Evolutionary conservation across 2,797 vertebrate species (phyloP).

Genomic region (Necrosyrtes monachus): DNA sequence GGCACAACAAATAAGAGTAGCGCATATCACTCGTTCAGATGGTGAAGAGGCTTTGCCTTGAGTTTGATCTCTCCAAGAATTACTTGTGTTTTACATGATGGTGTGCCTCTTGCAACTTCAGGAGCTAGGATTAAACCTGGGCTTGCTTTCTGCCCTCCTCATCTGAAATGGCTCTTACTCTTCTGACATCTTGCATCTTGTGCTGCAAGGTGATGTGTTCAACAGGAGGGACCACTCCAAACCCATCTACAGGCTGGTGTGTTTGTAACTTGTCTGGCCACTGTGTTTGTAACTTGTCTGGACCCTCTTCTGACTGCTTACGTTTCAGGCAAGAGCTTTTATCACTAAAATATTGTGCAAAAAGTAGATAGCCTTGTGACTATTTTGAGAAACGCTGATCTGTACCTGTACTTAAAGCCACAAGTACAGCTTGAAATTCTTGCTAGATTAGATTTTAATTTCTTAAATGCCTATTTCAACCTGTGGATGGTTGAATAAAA

Average conservation of each 20-base stretch:
- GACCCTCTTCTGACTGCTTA: neutral
- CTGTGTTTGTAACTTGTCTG: neutral
- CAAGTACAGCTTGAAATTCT: neutral
- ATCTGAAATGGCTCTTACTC: neutral
- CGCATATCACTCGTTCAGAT: neutral
- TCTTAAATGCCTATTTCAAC: neutral
- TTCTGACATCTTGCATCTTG: neutral
- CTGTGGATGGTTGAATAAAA: neutral
- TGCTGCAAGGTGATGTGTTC: neutral
- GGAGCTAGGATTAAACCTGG: neutral
- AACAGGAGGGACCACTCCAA: neutral
- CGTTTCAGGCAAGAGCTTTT: neutral
- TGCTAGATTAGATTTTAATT: neutral
- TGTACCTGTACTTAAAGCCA: neutral
- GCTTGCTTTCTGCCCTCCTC: neutral
- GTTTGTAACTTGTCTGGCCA: neutral
- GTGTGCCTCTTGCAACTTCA: neutral
- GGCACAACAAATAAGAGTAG: neutral
- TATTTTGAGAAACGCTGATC: neutral
- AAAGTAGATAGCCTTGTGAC: neutral
- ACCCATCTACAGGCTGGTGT: neutral
- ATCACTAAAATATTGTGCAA: neutral
- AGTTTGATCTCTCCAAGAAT: neutral
- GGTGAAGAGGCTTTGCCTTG: neutral
- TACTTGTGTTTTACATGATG: fast-evolving